Evolutionary conservation across 2,888 invertebrate genomes (phyloP), one percentile per base, ranked within the genome.

Genomic region (Ectobius pallidus): DNA sequence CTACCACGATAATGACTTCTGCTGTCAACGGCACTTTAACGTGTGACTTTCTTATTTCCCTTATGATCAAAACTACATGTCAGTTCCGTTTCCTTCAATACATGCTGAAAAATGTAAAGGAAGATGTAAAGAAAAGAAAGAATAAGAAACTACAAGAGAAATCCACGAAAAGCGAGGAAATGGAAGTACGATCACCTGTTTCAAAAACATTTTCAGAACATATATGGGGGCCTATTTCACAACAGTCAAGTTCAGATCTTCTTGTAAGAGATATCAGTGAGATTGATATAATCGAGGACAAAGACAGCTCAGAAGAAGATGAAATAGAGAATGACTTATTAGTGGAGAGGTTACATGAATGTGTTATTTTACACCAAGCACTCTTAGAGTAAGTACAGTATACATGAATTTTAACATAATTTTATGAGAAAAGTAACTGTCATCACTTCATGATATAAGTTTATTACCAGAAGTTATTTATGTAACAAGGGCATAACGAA

Each of bases 361-460:
- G 18, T 39, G 25, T 63, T 0, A 20, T 22, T 22, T 39, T 16
- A 9, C 63, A 63, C 20, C 63, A 63, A 63, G 20, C 14, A 16
- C 4, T 63, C 16, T n/a, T 63, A 16, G 20, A 63, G 63, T 63
- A 42, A 63, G 63, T 63, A n/a, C 16, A 58, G 11, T n/a, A n/a
- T n/a, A n/a, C n/a, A n/a, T n/a, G n/a, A n/a, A n/a, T n/a, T n/a
- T n/a, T n/a, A n/a, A n/a, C n/a, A n/a, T n/a, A n/a, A n/a, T n/a
- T n/a, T n/a, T n/a, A n/a, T n/a, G n/a, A n/a, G n/a, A n/a, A n/a
- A n/a, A n/a, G n/a, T n/a, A n/a, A n/a, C n/a, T n/a, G n/a, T n/a
- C n/a, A n/a, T n/a, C n/a, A n/a, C n/a, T n/a, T n/a, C n/a, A n/a
- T n/a, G n/a, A n/a, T n/a, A n/a, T n/a, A n/a, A n/a, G n/a, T n/a